Base-by-base conservation (phyloP, 1,140 invertebrate genomes). In the Bombus impatiens region DNA sequence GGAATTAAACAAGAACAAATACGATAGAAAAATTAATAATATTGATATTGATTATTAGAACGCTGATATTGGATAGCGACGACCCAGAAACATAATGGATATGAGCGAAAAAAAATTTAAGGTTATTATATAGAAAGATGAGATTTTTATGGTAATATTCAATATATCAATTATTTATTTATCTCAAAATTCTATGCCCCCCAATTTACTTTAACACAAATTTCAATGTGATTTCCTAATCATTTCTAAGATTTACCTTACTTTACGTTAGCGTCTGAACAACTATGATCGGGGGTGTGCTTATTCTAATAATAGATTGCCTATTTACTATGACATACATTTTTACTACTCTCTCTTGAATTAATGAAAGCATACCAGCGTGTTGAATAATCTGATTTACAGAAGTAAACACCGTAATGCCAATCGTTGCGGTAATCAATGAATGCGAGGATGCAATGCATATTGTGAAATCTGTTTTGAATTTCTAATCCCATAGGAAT, bases 381-480 rank as follows among this genome's bases (percentile, higher is more conserved):
- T 12, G 59, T n/a, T 35, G 76, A 18, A 62, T 71, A 71, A 71
- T 71, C 70, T 40, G 40, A 71, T 71, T 71, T 22, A 71, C 10
- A 37, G 70, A 12, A 40, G 25, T 40, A 71, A 40, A 71, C 37
- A 71, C 25, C 25, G 70, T 71, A 71, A 71, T 71, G 37, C 10
- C 70, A 40, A 37, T 28, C 25, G 37, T 42, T 71, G 70, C 70
- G 40, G 70, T 71, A 28, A 71, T 40, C 70, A 71, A 42, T 42
- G 37, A 40, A 37, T 71, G 70, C 70, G 70, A 71, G 37, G 70
- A 71, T 71, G 70, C 37, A 71, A 71, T 15, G 37, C 25, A 8
- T 28, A 71, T 71, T 71, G 70, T 71, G 70, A 37, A 71, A 71
- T 6, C 37, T 71, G 70, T 71, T 71, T 71, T 71, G 70, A 71